Evolutionary conservation across 2,797 vertebrate species (phyloP), one percentile per base, ranked within the genome.

Genomic region (Coreius guichenoti): DNA sequence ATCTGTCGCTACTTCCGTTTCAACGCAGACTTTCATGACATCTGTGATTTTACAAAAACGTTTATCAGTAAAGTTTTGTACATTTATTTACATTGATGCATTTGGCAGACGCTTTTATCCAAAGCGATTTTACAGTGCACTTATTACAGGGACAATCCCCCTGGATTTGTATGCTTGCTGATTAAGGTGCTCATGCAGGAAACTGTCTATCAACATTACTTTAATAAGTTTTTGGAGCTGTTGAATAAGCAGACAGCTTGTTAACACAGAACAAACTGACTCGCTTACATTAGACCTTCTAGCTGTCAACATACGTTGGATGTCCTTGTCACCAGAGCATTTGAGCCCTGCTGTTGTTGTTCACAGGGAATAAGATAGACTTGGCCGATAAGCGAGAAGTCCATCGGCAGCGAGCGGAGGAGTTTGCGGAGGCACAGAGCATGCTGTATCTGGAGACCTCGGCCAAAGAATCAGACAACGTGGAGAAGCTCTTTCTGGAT

Each of bases 381-480:
- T 94, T 99, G 92, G 96, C 97, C 51, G 98, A 99, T 90, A 98
- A 96, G 94, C 95, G 98, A 77, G 98, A 99, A 93, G 98, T 99
- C 83, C 96, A 96, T 90, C 95, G 97, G 87, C 98, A 99, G 93
- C 95, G 96, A 94, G 98, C 98, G 3, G 96, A 98, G 92, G 98
- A 99, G 90, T 99, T 99, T 89, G 98, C 98, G 0, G 96, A 97
- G 90, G 92, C 97, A 26, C 98, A 99, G 93, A 97, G 97, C 95
- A 99, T 99, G 98, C 96, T 98, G 90, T 99, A 99, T 85, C 93
- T 99, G 94, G 98, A 99, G 95, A 99, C 98, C 0, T 99, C 98
- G 0, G 98, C 98, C 87, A 99, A 99, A 91, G 98, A 99, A 88
- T 99, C 98, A 0, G 98, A 99, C 94, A 99, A 99, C 8, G 98